phyloP scores from a whole-genome alignment of 1,140 invertebrate genomes.

The Atta texana region DNA sequence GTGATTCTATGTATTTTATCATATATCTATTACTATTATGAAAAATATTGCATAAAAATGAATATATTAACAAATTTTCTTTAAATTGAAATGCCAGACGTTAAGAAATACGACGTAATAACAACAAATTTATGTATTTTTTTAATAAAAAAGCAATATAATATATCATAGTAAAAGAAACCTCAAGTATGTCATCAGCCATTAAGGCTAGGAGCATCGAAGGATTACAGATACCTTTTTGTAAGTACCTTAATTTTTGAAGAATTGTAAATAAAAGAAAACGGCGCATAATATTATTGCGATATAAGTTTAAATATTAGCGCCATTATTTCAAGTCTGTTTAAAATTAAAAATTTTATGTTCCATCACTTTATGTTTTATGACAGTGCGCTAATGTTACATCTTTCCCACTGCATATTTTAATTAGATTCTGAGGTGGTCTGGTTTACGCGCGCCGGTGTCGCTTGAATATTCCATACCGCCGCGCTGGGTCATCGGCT shows the following conservation, averaged over 20 bases:
- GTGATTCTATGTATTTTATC: too few species aligned
- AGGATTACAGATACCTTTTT: not conserved
- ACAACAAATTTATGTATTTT: too few species aligned
- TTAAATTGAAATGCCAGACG: too few species aligned
- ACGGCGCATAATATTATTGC: not conserved
- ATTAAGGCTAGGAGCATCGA: too few species aligned
- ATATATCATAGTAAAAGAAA: too few species aligned
- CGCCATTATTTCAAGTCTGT: not conserved
- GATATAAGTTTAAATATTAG: not conserved
- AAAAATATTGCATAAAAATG: too few species aligned
- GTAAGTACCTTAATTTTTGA: not conserved
- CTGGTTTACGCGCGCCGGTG: constrained; percentile 40
- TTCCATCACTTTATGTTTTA: not conserved
- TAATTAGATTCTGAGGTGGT: constrained; percentile 55
- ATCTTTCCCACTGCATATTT: constrained; percentile 49
- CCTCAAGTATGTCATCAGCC: too few species aligned
- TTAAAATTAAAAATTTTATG: constrained; percentile 46
- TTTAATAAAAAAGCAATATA: too few species aligned
- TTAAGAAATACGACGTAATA: too few species aligned
- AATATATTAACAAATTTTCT: too few species aligned
- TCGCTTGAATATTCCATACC: constrained; percentile 67
- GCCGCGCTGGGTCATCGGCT: constrained; percentile 58
- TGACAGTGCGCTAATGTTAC: not conserved
- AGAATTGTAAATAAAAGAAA: not conserved
- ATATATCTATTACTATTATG: too few species aligned